Percentiles rank a stretch among this genome's conserved stretches.
Conservation (phyloP, 2,113 vertebrate genomes). For the Neogale vison region DNA sequence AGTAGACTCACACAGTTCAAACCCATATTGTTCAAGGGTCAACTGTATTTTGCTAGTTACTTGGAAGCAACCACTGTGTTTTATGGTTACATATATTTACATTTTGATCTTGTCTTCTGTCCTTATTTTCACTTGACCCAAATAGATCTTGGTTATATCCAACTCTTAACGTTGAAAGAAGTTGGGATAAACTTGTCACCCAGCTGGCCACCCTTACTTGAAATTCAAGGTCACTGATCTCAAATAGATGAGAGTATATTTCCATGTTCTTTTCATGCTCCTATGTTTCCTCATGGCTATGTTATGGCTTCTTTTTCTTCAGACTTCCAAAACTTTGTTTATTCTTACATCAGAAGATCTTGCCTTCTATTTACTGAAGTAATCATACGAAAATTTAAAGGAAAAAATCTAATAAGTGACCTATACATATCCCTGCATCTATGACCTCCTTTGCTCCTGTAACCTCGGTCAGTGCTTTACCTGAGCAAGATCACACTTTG, state of each 20-base stretch:
- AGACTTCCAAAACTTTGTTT: neutral
- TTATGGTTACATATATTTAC: rapidly evolving
- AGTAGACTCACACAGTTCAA: neutral
- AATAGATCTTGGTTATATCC: neutral
- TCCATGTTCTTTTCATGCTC: neutral
- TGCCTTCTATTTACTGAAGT: neutral
- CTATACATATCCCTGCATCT: neutral
- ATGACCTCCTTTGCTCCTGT: neutral
- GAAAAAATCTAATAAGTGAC: neutral
- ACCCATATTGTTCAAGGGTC: neutral
- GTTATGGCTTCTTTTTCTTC: neutral
- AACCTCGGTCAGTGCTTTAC: neutral
- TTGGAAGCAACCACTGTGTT: neutral
- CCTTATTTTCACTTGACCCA: neutral
- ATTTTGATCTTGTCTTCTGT: neutral
- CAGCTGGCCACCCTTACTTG: neutral
- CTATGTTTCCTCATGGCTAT: neutral
- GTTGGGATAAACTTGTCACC: neutral
- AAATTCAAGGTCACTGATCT: neutral
- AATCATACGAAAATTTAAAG: neutral
- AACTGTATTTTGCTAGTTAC: neutral
- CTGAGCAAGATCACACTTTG: neutral
- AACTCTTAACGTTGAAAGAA: neutral
- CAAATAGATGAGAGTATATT: neutral
- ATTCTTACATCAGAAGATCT: neutral